A percentile compares a stretch with the other conserved stretches of the same genome.
Evolutionary conservation across 30 jellyfish, hydroid and myxozoan genomes (phyloP).

Genomic region (Cassiopea andromeda): DNA sequence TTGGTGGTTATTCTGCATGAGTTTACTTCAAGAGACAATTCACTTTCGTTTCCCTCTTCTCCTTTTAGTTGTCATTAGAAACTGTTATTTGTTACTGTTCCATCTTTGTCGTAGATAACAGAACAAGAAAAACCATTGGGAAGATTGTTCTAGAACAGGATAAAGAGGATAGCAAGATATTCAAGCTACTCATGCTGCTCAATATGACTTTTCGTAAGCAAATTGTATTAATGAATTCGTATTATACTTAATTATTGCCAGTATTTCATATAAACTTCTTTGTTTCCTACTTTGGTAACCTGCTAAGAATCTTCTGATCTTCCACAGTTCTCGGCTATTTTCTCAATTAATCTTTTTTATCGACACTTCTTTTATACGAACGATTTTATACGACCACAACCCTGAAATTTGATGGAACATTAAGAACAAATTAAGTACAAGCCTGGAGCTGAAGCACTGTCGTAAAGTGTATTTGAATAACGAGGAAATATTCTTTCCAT

Average conservation of each 20-base stretch:
- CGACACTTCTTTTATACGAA: no score
- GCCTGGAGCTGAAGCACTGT: no score
- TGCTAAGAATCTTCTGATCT: no score
- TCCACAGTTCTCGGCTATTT: no score
- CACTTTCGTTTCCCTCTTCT: neutral
- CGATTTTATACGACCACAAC: no score
- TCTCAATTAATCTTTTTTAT: no score
- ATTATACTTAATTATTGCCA: neutral
- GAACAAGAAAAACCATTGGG: slow-evolving; percentile 80
- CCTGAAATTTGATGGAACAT: no score
- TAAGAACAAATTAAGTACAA: no score
- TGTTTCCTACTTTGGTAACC: no score
- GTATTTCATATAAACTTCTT: no score
- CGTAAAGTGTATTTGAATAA: no score
- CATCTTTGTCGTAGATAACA: slow-evolving; percentile 69
- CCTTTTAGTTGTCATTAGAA: neutral
- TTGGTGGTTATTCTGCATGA: neutral
- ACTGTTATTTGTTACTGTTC: neutral
- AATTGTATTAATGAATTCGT: neutral
- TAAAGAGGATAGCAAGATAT: slow-evolving; percentile 9
- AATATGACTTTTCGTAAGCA: slow-evolving; percentile 71
- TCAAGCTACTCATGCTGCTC: slow-evolving; percentile 54
- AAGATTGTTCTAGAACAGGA: slow-evolving; percentile 83
- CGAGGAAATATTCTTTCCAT: no score
- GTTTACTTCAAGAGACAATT: neutral